Percentiles rank a stretch among this genome's conserved stretches.
These are phyloP conservation scores for Tangara arthus DNA, from an alignment of 2,797 vertebrate genomes.

Conservation along the genomic window DNA sequence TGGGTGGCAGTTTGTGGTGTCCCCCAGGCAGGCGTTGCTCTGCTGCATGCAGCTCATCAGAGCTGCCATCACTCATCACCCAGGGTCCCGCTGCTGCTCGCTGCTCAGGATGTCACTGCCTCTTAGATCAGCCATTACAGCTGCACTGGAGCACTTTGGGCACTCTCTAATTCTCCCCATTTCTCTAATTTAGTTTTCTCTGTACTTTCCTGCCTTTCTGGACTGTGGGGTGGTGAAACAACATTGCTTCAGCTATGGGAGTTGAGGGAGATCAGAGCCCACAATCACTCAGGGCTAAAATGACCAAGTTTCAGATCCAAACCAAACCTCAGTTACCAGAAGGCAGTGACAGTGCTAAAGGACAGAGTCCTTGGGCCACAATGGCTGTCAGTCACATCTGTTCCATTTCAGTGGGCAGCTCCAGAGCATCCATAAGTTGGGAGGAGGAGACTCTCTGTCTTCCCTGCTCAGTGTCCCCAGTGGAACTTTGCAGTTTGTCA, in stretches of 20 bases:
- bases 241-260: neutral
- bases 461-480: neutral
- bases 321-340: neutral
- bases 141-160: neutral
- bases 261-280: neutral
- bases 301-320: neutral
- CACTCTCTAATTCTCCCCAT: neutral
- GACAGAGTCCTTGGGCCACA: neutral
- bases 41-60: rapidly evolving
- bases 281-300: neutral
- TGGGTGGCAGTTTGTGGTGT: neutral
- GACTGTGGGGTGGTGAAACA: neutral
- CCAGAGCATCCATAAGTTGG: neutral
- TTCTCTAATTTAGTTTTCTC: neutral
- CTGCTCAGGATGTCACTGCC: neutral
- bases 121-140: neutral
- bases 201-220: neutral
- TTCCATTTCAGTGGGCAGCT: neutral
- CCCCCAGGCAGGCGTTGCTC: neutral
- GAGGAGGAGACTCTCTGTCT: neutral
- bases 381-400: neutral
- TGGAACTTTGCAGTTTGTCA: neutral
- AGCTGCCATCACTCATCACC: neutral
- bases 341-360: neutral
- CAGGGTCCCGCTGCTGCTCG: rapidly evolving